A percentile compares a stretch with the other conserved stretches of the same genome.
Conservation (phyloP, 2,797 vertebrate genomes). For the Halcyon leucocephala region DNA sequence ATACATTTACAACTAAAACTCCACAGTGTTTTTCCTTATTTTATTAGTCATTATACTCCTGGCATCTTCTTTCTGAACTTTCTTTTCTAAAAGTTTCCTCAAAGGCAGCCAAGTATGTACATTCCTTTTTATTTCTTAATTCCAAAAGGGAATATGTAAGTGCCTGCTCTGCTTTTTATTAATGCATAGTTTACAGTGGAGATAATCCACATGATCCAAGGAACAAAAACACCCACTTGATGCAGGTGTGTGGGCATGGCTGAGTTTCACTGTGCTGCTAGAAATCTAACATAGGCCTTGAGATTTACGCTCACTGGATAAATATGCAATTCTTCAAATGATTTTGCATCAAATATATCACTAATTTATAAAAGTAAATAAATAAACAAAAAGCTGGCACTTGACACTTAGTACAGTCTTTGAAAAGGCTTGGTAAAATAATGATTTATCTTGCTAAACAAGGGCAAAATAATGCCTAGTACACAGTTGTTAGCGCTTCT, state of each 20-base stretch:
- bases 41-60: background rate
- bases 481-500: constrained; percentile 10
- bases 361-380: constrained; percentile 19
- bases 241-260: constrained; percentile 51
- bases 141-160: background rate
- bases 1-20: background rate
- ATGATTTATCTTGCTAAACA: constrained; percentile 23
- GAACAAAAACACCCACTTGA: constrained; percentile 26
- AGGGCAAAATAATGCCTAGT: background rate
- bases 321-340: background rate
- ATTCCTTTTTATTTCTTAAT: background rate
- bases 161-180: background rate
- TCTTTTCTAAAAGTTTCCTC: background rate
- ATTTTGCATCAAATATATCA: constrained; percentile 12
- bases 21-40: background rate
- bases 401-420: background rate
- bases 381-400: background rate
- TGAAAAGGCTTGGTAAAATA: background rate
- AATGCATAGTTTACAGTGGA: background rate
- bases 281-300: constrained; percentile 21
- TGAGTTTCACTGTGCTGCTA: background rate
- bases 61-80: background rate
- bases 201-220: constrained; percentile 17
- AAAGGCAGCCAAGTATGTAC: background rate
- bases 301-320: background rate